Evolutionary conservation across 2,113 vertebrate species (phyloP).

Genomic region (Zosterops hypoxanthus): DNA sequence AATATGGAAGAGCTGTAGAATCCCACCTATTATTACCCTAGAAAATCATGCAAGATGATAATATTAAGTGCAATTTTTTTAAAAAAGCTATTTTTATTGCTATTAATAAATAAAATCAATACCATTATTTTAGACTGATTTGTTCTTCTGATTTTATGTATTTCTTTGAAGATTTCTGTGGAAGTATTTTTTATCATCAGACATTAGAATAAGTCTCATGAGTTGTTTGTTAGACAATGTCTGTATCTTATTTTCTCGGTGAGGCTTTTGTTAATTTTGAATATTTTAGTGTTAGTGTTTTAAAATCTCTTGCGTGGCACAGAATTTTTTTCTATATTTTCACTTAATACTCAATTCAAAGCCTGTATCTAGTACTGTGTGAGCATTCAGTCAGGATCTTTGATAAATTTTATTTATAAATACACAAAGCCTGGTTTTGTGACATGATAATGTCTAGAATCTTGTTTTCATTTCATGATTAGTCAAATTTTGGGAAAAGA

Average conservation of each 20-base stretch:
- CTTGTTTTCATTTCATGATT: background rate
- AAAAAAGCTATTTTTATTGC: background rate
- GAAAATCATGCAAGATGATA: background rate
- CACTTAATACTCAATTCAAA: background rate
- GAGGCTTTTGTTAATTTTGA: conserved; percentile 37
- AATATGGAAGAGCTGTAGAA: background rate
- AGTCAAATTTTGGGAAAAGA: conserved; percentile 2
- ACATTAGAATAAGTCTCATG: background rate
- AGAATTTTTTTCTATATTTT: background rate
- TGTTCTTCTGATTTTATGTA: conserved; percentile 46
- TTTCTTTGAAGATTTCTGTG: conserved; percentile 42
- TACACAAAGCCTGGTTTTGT: background rate
- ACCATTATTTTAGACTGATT: background rate
- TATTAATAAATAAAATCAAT: background rate
- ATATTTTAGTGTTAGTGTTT: conserved; percentile 34
- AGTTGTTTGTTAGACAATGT: conserved; percentile 34
- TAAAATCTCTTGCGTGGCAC: background rate
- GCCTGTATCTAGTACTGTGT: background rate
- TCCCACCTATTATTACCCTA: background rate
- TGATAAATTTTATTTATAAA: background rate
- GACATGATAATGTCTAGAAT: background rate
- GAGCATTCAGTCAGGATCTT: background rate
- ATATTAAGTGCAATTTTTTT: background rate
- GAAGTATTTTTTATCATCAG: conserved; percentile 40
- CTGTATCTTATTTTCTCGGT: conserved; percentile 7